Evolutionary conservation across 2,888 invertebrate species (phyloP).

Genomic region (Protodeltote pygarga): DNA sequence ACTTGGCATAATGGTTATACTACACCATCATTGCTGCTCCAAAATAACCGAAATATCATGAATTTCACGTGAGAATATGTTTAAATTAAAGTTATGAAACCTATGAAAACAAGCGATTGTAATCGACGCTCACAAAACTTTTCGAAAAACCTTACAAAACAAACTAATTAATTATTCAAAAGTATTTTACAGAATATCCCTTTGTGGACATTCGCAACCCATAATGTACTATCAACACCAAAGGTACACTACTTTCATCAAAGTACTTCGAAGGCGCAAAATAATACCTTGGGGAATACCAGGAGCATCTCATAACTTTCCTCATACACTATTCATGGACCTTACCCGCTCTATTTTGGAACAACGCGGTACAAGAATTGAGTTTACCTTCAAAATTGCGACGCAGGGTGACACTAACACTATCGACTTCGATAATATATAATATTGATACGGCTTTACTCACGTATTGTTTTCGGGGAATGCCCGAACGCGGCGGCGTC

Average conservation of each 20-base stretch:
- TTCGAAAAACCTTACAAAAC: neutral
- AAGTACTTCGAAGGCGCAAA: constrained; percentile 24
- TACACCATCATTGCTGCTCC: no score
- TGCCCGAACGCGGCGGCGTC: no score
- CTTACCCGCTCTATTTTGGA: constrained; percentile 27
- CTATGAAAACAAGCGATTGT: no score
- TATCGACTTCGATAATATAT: no score
- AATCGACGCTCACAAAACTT: no score
- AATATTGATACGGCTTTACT: no score
- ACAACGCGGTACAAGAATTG: constrained; percentile 26
- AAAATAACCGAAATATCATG: no score
- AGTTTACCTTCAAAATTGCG: neutral
- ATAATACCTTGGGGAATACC: constrained; percentile 37
- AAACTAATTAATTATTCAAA: neutral
- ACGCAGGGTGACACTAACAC: no score
- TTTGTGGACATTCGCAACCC: constrained; percentile 13
- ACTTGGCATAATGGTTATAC: no score
- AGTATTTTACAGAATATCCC: constrained; percentile 5
- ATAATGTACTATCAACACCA: constrained; percentile 5
- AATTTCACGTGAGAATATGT: no score
- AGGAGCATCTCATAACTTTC: constrained; percentile 28
- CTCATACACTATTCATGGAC: constrained; percentile 48
- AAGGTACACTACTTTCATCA: constrained; percentile 23
- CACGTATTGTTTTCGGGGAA: no score
- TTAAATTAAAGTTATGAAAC: constrained; percentile 5